Percentiles rank a stretch among this genome's conserved stretches.
Conservation (phyloP, 2,797 vertebrate species). For the Cyprinella venusta region DNA sequence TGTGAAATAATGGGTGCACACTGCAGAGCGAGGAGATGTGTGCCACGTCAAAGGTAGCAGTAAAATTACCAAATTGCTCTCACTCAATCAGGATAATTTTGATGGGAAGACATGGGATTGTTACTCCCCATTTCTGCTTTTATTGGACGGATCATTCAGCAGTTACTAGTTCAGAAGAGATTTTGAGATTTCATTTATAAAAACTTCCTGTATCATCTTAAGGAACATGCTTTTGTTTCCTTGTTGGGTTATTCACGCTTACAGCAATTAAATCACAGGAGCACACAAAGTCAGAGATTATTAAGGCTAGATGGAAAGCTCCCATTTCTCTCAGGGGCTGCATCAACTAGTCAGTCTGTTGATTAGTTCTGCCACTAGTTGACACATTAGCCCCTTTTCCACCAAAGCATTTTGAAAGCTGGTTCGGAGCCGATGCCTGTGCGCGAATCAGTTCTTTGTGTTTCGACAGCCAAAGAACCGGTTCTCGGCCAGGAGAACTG, state of each 20-base stretch:
- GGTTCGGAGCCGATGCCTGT: too few species aligned
- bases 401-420: too few species aligned
- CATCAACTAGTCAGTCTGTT: neutral
- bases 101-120: constrained; percentile 9
- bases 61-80: neutral
- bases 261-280: neutral
- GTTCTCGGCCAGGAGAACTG: too few species aligned
- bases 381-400: neutral
- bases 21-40: constrained; percentile 10
- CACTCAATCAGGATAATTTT: constrained; percentile 1
- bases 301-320: neutral
- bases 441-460: too few species aligned
- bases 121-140: neutral
- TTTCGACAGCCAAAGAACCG: too few species aligned
- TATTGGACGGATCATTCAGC: neutral
- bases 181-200: neutral
- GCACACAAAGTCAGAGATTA: neutral
- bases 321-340: neutral
- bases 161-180: neutral
- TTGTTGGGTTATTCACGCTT: neutral
- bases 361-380: neutral
- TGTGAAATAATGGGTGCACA: constrained; percentile 44
- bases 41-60: constrained; percentile 3
- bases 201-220: neutral
- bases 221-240: neutral